Base-by-base conservation (phyloP, 2,113 vertebrate species). In the Sminthopsis crassicaudata region DNA sequence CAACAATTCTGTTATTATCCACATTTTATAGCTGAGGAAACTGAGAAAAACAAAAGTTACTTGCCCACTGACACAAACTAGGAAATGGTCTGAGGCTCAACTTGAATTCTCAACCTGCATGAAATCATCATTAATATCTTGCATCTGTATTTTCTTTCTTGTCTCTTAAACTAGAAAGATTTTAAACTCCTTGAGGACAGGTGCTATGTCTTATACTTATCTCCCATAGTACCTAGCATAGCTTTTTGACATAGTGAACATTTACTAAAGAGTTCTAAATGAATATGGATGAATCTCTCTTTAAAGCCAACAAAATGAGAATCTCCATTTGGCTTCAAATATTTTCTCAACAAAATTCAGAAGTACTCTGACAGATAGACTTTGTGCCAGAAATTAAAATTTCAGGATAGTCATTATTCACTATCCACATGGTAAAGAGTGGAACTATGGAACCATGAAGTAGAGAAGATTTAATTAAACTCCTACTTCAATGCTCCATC, bases 221-320 rank as follows among this genome's bases (percentile, higher is more conserved):
- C n/a, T 50, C 14, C 55, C 88, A 55, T 6, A 57, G 96, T 95
- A 94, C 54, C 51, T 24, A 60, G 92, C 46, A 88, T 50, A 95
- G 91, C 92, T 90, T 97, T 76, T 97, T 67, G 60, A 95, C 90
- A 90, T 55, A 95, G 57, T 84, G 97, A 98, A 92, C 52, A 95
- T 89, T 96, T 94, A 95, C 94, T 27, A 54, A 94, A 91, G 92
- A 96, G 94, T 93, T 97, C 93, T 89, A 22, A 92, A 96, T 96
- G 93, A 97, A 96, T 98, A 96, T 76, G 95, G 97, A 97, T 93
- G 96, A 94, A 95, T 92, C 95, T 96, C 96, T 97, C 92, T 97
- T 97, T 97, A 97, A 98, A 98, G 97, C 97, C 95, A 97, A 94
- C 90, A 93, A 97, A 96, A 96, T 94, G 51, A 96, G 94, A 97